Conservation (phyloP, 2,888 invertebrate species). For the Drosophila anomelani region DNA sequence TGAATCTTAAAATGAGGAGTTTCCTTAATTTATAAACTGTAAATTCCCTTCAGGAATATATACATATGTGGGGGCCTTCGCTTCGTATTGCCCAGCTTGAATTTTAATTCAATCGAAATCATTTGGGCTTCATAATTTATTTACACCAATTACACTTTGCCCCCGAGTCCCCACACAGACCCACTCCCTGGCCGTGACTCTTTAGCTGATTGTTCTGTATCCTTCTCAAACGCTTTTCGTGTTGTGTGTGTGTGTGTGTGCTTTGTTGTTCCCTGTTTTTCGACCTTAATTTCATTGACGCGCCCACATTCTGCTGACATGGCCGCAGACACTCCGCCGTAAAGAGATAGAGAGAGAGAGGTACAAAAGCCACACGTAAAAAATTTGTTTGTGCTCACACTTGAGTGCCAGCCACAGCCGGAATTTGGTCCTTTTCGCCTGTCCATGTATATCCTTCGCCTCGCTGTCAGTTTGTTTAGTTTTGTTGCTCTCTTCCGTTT, state of each 20-base stretch:
- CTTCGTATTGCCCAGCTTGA: neutral
- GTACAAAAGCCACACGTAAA: slow-evolving; percentile 31
- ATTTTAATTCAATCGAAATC: slow-evolving; percentile 38
- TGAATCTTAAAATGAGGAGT: neutral
- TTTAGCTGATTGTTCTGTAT: slow-evolving; percentile 42
- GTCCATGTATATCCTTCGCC: slow-evolving; percentile 18
- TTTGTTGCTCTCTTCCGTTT: slow-evolving; percentile 30
- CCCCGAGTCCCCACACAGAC: slow-evolving; percentile 4
- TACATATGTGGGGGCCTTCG: neutral
- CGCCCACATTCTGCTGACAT: slow-evolving; percentile 64
- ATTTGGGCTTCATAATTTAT: slow-evolving; percentile 33
- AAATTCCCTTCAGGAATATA: neutral
- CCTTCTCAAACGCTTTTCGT: slow-evolving; percentile 31
- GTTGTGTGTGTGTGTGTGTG: slow-evolving; percentile 13
- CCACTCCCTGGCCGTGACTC: slow-evolving; percentile 21
- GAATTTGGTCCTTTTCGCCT: slow-evolving; percentile 30
- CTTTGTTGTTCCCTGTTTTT: slow-evolving; percentile 23
- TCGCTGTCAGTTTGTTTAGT: slow-evolving; percentile 69
- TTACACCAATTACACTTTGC: slow-evolving; percentile 31
- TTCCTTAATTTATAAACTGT: neutral
- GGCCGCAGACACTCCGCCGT: slow-evolving; percentile 31
- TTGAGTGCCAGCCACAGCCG: slow-evolving; percentile 56
- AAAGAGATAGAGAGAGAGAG: neutral
- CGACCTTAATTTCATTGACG: slow-evolving; percentile 67
- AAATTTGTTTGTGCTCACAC: slow-evolving; percentile 67